Evolutionary conservation across 1,140 invertebrate species (phyloP).

Genomic region (Aphis gossypii): DNA sequence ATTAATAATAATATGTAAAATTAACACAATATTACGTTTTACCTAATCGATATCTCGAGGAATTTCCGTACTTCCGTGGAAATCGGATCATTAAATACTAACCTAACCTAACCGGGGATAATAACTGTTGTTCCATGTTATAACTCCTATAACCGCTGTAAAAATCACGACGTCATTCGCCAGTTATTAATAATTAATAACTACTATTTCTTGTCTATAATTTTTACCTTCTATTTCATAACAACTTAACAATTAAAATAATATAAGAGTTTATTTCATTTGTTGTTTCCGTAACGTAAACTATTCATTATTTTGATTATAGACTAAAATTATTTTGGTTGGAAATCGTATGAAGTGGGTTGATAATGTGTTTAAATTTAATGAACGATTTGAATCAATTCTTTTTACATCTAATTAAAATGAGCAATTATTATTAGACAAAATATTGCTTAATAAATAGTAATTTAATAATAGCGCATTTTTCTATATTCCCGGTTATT

Average conservation of each 20-base stretch:
- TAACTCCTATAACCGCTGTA: neutral
- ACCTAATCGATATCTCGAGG: too few relatives aligned
- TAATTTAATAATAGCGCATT: neutral
- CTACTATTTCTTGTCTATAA: neutral
- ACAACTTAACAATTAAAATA: neutral
- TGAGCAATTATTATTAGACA: neutral
- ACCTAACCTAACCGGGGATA: neutral
- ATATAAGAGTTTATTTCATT: neutral
- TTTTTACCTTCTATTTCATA: neutral
- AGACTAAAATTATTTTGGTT: too few relatives aligned
- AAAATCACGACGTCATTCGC: neutral
- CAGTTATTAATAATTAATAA: neutral
- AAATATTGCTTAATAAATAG: too few relatives aligned
- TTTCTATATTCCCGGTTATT: neutral
- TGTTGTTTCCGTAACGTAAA: neutral
- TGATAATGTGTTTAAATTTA: too few relatives aligned
- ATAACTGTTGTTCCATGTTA: neutral
- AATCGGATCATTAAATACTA: too few relatives aligned
- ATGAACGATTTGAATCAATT: neutral
- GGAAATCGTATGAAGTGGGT: neutral
- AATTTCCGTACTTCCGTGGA: too few relatives aligned
- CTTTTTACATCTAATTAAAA: neutral
- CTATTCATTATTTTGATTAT: neutral
- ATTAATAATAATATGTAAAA: too few relatives aligned
- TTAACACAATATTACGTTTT: too few relatives aligned